These are phyloP conservation scores for Microtus montanus DNA, from an alignment of 2,113 vertebrate species.

Conservation along the genomic window DNA sequence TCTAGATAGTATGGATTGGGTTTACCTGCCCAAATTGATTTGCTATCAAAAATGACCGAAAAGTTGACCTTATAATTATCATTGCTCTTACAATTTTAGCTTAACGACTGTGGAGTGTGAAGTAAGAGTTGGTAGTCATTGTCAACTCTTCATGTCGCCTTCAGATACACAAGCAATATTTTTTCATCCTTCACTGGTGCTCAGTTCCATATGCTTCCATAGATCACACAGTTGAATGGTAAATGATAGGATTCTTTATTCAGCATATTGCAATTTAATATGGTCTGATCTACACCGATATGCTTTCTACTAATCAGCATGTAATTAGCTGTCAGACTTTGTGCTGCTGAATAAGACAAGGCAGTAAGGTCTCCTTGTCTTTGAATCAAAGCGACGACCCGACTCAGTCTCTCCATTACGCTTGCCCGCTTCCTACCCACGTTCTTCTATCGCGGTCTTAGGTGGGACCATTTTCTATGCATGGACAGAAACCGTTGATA, in stretches of 20 bases:
- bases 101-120: constrained; percentile 53
- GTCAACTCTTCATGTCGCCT: constrained; percentile 82
- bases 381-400: constrained; percentile 56
- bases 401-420: constrained; percentile 83
- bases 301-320: neutral
- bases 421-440: constrained; percentile 82
- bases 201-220: neutral
- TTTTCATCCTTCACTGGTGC: neutral
- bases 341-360: constrained; percentile 32
- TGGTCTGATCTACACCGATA: neutral
- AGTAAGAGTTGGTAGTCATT: constrained; percentile 81
- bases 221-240: neutral
- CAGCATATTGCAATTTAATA: neutral
- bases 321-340: constrained; percentile 28
- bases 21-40: neutral
- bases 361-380: constrained; percentile 46
- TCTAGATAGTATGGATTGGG: neutral
- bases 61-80: neutral
- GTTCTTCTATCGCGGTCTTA: constrained; percentile 84
- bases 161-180: neutral
- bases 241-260: neutral
- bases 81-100: neutral
- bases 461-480: constrained; percentile 85
- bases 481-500: constrained; percentile 85
- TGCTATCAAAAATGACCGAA: neutral